These are phyloP conservation scores for Anthopleura sola DNA, from an alignment of 64 coral and sea anemone species.

Conservation along the genomic window DNA sequence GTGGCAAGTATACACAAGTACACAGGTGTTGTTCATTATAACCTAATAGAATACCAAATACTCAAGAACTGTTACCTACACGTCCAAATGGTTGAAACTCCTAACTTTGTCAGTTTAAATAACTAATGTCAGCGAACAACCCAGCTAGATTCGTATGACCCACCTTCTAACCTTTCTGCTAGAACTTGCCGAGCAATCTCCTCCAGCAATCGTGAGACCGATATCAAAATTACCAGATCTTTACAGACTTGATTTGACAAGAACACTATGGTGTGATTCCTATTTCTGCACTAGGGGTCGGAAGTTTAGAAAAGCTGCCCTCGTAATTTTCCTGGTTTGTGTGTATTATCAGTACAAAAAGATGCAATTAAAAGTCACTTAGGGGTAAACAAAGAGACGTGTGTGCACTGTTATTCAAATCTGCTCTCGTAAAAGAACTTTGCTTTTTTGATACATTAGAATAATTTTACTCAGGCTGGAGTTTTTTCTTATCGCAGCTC, in stretches of 20 bases:
- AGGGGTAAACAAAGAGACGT: not conserved
- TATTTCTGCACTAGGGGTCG: not conserved
- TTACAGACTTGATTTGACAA: not conserved
- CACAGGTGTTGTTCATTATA: conserved; percentile 66
- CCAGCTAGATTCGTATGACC: not conserved
- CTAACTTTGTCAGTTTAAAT: not conserved
- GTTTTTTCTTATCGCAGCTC: not conserved
- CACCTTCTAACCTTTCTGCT: not conserved
- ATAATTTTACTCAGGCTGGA: not conserved
- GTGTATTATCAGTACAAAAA: not conserved
- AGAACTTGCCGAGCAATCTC: not conserved
- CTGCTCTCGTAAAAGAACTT: not conserved
- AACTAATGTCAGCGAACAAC: not conserved
- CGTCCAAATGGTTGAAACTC: not conserved
- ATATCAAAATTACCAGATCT: not conserved
- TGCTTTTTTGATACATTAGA: not conserved
- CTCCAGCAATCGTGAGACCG: not conserved
- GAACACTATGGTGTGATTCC: not conserved
- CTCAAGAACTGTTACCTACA: not conserved
- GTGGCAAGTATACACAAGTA: conserved; percentile 43
- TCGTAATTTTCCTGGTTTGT: not conserved
- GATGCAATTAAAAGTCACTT: conserved; percentile 9
- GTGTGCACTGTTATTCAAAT: not conserved
- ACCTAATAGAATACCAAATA: conserved; percentile 3
- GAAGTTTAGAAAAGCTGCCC: not conserved